Conservation (phyloP, 30 jellyfish, hydroid and myxozoan species). For the Aurelia coerulea region DNA sequence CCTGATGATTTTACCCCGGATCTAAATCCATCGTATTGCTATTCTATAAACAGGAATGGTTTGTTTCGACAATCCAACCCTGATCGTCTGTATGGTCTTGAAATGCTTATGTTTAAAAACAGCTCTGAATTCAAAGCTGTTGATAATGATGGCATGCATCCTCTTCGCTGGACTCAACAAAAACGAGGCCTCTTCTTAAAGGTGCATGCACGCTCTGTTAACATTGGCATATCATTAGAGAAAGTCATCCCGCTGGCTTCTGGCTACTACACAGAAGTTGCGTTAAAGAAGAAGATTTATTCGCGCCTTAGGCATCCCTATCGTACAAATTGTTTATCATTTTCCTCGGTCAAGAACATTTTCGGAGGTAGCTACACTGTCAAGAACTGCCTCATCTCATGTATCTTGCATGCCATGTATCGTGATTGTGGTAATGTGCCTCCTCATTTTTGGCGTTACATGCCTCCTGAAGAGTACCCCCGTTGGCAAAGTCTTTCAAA, state of each 20-base stretch:
- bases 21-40: constrained; percentile 1
- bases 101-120: constrained; percentile 14
- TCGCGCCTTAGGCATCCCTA: constrained; percentile 4
- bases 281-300: constrained; percentile 6
- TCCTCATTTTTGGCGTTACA: not conserved
- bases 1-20: constrained; percentile 13
- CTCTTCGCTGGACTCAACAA: not conserved
- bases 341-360: not conserved
- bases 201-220: not conserved
- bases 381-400: constrained; percentile 1
- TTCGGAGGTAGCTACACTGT: constrained; percentile 16
- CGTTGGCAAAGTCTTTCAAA: not conserved
- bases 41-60: constrained; percentile 21
- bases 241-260: not conserved
- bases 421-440: not conserved
- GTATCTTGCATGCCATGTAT: constrained; percentile 1
- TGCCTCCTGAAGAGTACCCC: constrained; percentile 4
- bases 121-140: not conserved
- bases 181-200: not conserved
- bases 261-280: constrained; percentile 13
- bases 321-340: constrained; percentile 9
- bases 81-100: constrained; percentile 19
- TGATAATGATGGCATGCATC: not conserved
- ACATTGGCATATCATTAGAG: not conserved
- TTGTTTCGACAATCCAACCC: not conserved